These are phyloP conservation scores for Anabas testudineus DNA, from an alignment of 2,797 vertebrate species.

Conservation along the genomic window DNA sequence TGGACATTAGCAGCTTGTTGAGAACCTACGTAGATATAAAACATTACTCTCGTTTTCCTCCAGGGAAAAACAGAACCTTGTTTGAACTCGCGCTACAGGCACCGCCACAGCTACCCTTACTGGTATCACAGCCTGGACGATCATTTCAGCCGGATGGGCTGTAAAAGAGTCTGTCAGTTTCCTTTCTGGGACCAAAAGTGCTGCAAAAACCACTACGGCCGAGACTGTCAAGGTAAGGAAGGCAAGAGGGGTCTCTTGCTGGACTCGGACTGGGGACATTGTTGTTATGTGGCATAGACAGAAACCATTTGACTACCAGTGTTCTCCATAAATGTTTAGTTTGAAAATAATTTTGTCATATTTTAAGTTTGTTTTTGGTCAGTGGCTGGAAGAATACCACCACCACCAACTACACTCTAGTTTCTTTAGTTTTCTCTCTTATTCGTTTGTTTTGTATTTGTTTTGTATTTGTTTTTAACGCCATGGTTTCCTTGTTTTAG, in stretches of 20 bases:
- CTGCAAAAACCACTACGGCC: constrained; percentile 92
- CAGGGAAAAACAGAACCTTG: constrained; percentile 56
- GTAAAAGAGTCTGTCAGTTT: constrained; percentile 82
- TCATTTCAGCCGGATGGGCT: constrained; percentile 59
- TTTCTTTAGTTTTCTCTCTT: too few species aligned
- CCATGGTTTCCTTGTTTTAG: constrained; percentile 74
- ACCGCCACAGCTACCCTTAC: rapidly evolving
- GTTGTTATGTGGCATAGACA: too few species aligned
- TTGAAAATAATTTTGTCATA: too few species aligned
- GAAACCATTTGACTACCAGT: too few species aligned
- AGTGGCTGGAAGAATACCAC: too few species aligned
- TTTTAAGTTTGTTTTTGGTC: too few species aligned
- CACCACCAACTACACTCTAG: too few species aligned
- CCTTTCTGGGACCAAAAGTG: constrained; percentile 86
- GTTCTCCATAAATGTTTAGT: too few species aligned
- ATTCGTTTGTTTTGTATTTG: too few species aligned
- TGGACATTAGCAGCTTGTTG: not conserved
- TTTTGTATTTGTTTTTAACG: too few species aligned
- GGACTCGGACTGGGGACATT: too few species aligned
- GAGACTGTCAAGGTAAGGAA: constrained; percentile 88
- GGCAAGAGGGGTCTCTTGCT: not conserved
- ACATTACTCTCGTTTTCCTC: not conserved
- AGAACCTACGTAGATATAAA: not conserved
- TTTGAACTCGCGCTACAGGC: rapidly evolving
- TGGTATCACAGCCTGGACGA: not conserved